Conservation (phyloP, 2,888 invertebrate species). For the Mellilla xanthometata region DNA sequence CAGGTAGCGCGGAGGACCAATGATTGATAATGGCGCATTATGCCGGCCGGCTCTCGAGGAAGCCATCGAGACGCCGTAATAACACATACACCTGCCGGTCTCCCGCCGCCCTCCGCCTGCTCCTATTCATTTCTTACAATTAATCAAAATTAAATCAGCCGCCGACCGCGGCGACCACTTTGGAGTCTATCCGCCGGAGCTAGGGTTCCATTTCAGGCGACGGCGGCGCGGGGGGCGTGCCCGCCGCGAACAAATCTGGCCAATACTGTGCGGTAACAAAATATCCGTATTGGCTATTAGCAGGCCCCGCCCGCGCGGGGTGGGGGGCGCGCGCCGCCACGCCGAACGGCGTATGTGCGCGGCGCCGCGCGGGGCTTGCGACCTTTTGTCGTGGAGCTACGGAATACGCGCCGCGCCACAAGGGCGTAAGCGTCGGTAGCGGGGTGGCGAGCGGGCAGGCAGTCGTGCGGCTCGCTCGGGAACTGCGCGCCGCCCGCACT, state of each 20-base stretch:
- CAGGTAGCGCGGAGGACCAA: no score
- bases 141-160: constrained; percentile 81
- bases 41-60: no score
- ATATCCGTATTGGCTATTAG: constrained; percentile 84
- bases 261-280: constrained; percentile 84
- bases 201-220: constrained; percentile 50
- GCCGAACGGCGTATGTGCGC: constrained; percentile 39
- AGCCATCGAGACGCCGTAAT: no score
- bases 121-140: constrained; percentile 79
- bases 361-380: constrained; percentile 2
- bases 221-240: constrained; percentile 62
- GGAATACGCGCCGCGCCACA: constrained; percentile 34
- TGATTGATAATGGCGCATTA: no score
- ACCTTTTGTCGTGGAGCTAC: constrained; percentile 12
- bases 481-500: constrained; percentile 64
- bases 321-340: constrained; percentile 35
- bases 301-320: constrained; percentile 70
- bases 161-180: constrained; percentile 38
- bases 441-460: constrained; percentile 52
- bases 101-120: no score
- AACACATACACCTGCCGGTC: constrained; percentile 24
- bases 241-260: constrained; percentile 80
- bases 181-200: constrained; percentile 39
- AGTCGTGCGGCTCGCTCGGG: no score
- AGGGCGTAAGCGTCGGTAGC: constrained; percentile 41